These are phyloP conservation scores for Labrus mixtus DNA, from an alignment of 2,113 vertebrate genomes.

Conservation along the genomic window DNA sequence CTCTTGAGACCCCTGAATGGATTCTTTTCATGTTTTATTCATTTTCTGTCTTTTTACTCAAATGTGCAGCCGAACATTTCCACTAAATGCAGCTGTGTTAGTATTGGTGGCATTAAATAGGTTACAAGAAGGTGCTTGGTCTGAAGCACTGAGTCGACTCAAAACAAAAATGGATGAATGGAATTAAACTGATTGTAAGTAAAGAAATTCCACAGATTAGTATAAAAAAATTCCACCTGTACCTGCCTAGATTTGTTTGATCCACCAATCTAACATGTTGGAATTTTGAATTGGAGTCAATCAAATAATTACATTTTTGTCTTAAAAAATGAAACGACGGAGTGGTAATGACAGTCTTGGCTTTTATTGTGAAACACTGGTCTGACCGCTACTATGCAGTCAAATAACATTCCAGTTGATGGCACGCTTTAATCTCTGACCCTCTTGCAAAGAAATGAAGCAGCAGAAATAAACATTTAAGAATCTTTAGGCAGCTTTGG, in stretches of 20 bases:
- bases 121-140: not conserved
- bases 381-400: slow-evolving; percentile 74
- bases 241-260: slow-evolving; percentile 4
- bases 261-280: slow-evolving; percentile 1
- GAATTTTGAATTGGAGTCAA: slow-evolving; percentile 5
- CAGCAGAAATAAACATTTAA: slow-evolving; percentile 27
- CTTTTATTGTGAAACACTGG: slow-evolving; percentile 33
- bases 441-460: slow-evolving; percentile 56
- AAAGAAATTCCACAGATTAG: slow-evolving; percentile 44
- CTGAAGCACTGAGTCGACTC: not conserved
- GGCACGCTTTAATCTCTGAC: slow-evolving; percentile 64
- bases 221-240: slow-evolving; percentile 45
- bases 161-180: not conserved
- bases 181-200: slow-evolving; percentile 14
- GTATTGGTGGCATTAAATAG: slow-evolving; percentile 30
- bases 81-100: slow-evolving; percentile 29
- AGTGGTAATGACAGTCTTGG: not conserved
- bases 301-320: not conserved
- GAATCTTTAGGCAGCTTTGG: slow-evolving; percentile 87
- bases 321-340: not conserved
- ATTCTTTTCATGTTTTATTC: slow-evolving; percentile 29
- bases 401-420: slow-evolving; percentile 85
- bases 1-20: slow-evolving; percentile 28
- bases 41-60: slow-evolving; percentile 26
- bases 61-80: not conserved